Evolutionary conservation across 92 coral and sea anemone species (phyloP).

Genomic region (Plumapathes pennacea): DNA sequence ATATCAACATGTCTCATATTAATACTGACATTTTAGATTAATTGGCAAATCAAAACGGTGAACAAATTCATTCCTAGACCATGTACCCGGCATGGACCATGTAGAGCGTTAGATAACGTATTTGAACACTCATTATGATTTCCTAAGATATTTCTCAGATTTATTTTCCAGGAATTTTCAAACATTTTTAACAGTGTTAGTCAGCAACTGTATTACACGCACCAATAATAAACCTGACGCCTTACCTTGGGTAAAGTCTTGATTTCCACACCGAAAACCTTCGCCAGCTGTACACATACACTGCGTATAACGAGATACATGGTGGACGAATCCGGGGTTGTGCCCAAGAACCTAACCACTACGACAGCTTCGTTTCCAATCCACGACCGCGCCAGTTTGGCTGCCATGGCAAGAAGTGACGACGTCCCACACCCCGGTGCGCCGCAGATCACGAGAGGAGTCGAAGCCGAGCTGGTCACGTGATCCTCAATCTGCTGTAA

Average conservation of each 20-base stretch:
- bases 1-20: too few relatives aligned
- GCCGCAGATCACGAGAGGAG: slow-evolving; percentile 81
- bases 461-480: slow-evolving; percentile 42
- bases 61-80: too few relatives aligned
- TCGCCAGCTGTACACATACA: slow-evolving; percentile 72
- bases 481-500: slow-evolving; percentile 49
- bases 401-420: slow-evolving; percentile 93
- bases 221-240: too few relatives aligned
- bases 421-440: slow-evolving; percentile 90
- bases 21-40: too few relatives aligned
- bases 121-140: too few relatives aligned
- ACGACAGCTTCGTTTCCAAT: slow-evolving; percentile 45
- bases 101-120: too few relatives aligned
- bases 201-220: too few relatives aligned
- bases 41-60: too few relatives aligned
- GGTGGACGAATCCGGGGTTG: slow-evolving; percentile 70
- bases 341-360: slow-evolving; percentile 80
- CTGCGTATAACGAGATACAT: slow-evolving; percentile 63
- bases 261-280: slow-evolving; percentile 44
- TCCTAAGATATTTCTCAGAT: too few relatives aligned
- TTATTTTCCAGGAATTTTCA: too few relatives aligned
- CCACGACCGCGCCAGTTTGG: slow-evolving; percentile 66
- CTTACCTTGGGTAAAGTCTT: slow-evolving; percentile 70
- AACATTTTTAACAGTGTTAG: too few relatives aligned
- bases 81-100: too few relatives aligned